phyloP scores from a whole-genome alignment of 2,797 vertebrate genomes.

The Scolopax bukidnonensis region DNA sequence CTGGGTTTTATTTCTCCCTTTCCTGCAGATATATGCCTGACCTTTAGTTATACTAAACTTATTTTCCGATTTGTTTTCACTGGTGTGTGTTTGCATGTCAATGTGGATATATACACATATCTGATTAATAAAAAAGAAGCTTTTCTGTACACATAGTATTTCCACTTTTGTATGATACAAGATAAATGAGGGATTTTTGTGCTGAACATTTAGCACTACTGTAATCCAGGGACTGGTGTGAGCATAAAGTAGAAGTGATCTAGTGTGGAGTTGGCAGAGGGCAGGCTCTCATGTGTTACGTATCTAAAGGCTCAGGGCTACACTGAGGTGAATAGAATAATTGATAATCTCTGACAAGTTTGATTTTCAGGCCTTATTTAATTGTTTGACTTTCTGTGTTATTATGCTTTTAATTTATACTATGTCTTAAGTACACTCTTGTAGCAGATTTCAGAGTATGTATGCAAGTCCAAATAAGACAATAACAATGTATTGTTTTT shows the following conservation, averaged over 20 bases:
- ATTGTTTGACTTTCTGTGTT: not conserved
- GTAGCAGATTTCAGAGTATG: not conserved
- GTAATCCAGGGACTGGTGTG: not conserved
- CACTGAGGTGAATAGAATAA: not conserved
- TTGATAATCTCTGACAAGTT: not conserved
- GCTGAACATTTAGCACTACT: not conserved
- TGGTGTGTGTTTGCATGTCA: not conserved
- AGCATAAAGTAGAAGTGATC: not conserved
- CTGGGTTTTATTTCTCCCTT: not conserved
- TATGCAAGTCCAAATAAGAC: not conserved
- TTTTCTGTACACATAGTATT: not conserved
- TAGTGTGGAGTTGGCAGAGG: not conserved
- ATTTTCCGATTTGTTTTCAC: not conserved
- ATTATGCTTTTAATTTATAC: not conserved
- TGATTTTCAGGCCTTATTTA: not conserved
- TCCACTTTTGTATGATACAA: not conserved
- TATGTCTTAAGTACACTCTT: not conserved
- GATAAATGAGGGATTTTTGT: not conserved
- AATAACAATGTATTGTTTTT: not conserved
- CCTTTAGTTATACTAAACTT: not conserved
- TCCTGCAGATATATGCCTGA: not conserved
- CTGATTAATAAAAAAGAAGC: not conserved
- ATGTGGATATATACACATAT: not conserved
- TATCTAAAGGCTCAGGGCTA: not conserved
- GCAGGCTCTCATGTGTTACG: accelerated